Evolutionary conservation across 2,797 vertebrate species (phyloP), one percentile per base, ranked within the genome.

Genomic region (Dermochelys coriacea): DNA sequence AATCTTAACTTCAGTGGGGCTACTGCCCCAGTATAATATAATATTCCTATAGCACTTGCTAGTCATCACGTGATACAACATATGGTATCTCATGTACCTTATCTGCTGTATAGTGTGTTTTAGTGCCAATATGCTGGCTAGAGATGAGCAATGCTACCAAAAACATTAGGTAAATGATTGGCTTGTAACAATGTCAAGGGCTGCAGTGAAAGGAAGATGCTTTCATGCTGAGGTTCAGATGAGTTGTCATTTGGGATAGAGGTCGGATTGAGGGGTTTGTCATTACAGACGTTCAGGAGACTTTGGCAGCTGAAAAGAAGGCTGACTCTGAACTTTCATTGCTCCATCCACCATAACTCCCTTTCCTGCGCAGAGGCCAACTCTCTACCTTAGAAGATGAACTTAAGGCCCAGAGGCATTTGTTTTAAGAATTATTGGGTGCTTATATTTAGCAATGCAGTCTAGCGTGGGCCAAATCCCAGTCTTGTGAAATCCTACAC

Each of bases 181-280:
- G 12, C 68, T 95, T 81, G 6, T 57, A 91, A 79, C 61, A 19
- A n/a, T 19, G 34, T n/a, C 61, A 64, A 64, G 34, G 34, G 18
- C 34, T 41, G 82, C 92, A 95, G 25, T 77, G 82, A 92, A 81
- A 86, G 85, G 89, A 87, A 31, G 8, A 77, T 31, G 41, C 50
- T 93, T 68, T 91, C 84, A 89, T 84, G n/a, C 8, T 59, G 5
- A 68, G 12, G 21, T 52, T 84, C 4, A 68, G 11, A 5, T 75
- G 21, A 59, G 27, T 61, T 86, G 82, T 77, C 25, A 49, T 2
- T 86, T n/a, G 18, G 55, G n/a, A 55, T 25, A 81, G 84, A 91
- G 85, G 29, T 92, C 78, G 87, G n/a, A 6, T 68, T 85, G 31
- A 50, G 8, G 7, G 45, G 41, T 77, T 29, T 75, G 41, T 75